These are phyloP conservation scores for Mellivora capensis DNA, from an alignment of 2,113 vertebrate species.

Conservation along the genomic window DNA sequence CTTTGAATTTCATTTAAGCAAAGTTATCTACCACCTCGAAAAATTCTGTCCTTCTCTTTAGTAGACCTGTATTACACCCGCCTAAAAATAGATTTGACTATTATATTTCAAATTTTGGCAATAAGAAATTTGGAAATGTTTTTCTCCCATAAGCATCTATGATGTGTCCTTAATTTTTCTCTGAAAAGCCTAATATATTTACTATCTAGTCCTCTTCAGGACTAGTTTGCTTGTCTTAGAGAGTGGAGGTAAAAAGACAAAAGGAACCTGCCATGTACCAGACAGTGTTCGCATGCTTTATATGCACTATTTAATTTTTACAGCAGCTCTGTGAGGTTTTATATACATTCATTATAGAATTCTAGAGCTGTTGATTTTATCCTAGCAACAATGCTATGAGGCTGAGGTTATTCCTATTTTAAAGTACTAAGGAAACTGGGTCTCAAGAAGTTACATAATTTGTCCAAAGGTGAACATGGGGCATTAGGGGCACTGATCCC, in stretches of 20 bases:
- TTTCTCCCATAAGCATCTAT: not conserved
- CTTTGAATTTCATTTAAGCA: not conserved
- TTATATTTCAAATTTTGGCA: slow-evolving; percentile 9
- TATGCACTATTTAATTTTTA: not conserved
- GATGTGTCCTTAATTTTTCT: slow-evolving; percentile 26
- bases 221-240: not conserved
- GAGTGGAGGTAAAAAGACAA: not conserved
- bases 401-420: not conserved
- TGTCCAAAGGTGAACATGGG: not conserved
- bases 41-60: not conserved
- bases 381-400: not conserved
- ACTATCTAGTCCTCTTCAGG: not conserved
- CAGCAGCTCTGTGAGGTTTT: not conserved
- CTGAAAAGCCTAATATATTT: slow-evolving; percentile 1
- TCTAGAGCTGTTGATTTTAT: not conserved
- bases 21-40: not conserved
- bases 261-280: accelerated
- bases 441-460: not conserved
- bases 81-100: not conserved
- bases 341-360: not conserved
- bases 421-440: not conserved
- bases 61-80: not conserved
- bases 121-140: not conserved
- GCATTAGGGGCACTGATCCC: not conserved
- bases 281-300: not conserved